These are phyloP conservation scores for Falcunculus frontatus DNA, from an alignment of 2,113 vertebrate genomes.

Conservation along the genomic window DNA sequence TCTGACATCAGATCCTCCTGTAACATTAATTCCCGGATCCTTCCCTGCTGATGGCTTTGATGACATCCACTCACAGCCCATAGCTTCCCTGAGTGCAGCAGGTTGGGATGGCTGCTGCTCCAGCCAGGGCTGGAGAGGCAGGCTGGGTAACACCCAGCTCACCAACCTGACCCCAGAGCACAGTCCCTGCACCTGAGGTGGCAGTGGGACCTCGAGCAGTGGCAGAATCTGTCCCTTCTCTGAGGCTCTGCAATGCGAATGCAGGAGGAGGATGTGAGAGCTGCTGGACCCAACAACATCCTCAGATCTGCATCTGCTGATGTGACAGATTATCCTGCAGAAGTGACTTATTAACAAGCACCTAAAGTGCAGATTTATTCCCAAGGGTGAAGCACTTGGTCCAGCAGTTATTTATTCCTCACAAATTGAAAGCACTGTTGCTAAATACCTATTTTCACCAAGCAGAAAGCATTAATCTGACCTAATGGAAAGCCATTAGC, in stretches of 20 bases:
- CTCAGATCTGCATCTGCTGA: background rate
- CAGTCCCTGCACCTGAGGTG: rapidly evolving
- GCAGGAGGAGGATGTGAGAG: background rate
- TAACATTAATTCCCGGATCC: background rate
- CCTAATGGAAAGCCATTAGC: slow-evolving; percentile 43
- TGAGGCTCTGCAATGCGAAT: rapidly evolving
- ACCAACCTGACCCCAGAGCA: rapidly evolving
- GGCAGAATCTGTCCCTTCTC: background rate
- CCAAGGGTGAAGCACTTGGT: background rate
- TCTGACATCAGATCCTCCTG: background rate
- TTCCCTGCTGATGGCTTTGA: rapidly evolving
- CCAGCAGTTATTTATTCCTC: slow-evolving; percentile 22
- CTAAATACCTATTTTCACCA: slow-evolving; percentile 31
- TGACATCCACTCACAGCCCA: rapidly evolving
- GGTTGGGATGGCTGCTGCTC: background rate
- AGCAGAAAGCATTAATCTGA: slow-evolving; percentile 35
- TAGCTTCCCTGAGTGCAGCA: rapidly evolving
- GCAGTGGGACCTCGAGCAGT: background rate
- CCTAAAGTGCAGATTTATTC: background rate
- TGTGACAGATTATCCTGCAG: background rate
- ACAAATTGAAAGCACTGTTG: background rate
- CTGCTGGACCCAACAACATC: background rate
- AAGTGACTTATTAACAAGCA: background rate
- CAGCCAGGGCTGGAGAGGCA: background rate
- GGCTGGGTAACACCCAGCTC: background rate